Conservation (phyloP, 2,113 vertebrate species). For the Pachyramphus minor region DNA sequence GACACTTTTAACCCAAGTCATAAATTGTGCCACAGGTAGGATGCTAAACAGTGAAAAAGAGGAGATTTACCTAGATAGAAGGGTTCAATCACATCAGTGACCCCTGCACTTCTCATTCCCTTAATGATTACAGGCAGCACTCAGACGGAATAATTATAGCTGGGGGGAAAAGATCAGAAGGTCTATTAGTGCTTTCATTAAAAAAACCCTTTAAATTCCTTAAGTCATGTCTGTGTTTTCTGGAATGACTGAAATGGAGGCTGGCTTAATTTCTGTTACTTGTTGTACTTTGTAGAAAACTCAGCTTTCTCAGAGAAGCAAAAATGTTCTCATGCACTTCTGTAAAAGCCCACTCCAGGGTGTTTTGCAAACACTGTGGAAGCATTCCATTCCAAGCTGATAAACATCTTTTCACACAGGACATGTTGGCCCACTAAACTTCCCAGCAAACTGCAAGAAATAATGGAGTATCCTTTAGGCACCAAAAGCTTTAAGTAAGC, state of each 20-base stretch:
- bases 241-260: not conserved
- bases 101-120: not conserved
- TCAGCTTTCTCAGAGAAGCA: not conserved
- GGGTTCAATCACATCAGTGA: not conserved
- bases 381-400: not conserved
- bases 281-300: not conserved
- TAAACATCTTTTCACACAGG: not conserved
- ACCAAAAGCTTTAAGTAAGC: not conserved
- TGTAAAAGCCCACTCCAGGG: not conserved
- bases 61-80: not conserved
- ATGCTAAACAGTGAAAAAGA: slow-evolving; percentile 21
- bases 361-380: not conserved
- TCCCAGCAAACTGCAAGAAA: not conserved
- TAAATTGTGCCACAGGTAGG: slow-evolving; percentile 5
- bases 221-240: not conserved
- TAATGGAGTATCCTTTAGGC: not conserved
- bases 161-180: not conserved
- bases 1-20: not conserved
- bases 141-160: slow-evolving; percentile 8
- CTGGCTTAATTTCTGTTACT: not conserved
- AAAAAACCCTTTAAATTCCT: slow-evolving; percentile 3
- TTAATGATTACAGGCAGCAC: not conserved
- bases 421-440: not conserved
- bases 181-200: not conserved
- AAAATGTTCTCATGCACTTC: not conserved